Evolutionary conservation across 2,888 invertebrate genomes (phyloP).

Genomic region (Cryptophagus acutangulus): DNA sequence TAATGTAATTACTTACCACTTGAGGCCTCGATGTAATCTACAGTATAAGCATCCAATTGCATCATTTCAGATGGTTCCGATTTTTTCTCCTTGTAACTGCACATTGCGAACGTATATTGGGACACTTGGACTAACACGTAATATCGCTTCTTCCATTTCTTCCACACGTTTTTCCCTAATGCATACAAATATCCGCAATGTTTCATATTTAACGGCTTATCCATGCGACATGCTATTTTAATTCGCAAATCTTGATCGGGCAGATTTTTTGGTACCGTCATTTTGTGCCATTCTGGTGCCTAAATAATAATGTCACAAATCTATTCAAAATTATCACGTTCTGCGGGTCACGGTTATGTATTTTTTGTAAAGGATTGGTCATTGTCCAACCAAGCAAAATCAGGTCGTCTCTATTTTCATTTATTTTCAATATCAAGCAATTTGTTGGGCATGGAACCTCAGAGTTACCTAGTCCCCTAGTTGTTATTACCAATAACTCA

Average conservation of each 20-base stretch:
- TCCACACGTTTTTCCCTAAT: conserved; percentile 97
- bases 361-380: too few species aligned
- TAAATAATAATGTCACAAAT: too few species aligned
- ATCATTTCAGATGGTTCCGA: conserved; percentile 99
- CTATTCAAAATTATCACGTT: too few species aligned
- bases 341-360: too few species aligned
- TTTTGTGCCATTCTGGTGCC: conserved; percentile 97
- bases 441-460: too few species aligned
- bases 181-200: conserved; percentile 92
- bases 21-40: conserved; percentile 96
- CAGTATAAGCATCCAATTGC: conserved; percentile 98
- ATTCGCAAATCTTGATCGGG: conserved; percentile 95
- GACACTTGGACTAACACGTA: conserved; percentile 98
- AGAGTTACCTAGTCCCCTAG: too few species aligned
- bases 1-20: conserved; percentile 63
- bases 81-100: conserved; percentile 98
- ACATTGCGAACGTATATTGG: conserved; percentile 99
- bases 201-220: conserved; percentile 98
- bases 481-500: too few species aligned
- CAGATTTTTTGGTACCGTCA: conserved; percentile 91
- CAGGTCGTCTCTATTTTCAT: too few species aligned
- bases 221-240: conserved; percentile 97
- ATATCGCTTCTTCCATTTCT: conserved; percentile 98
- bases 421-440: too few species aligned
- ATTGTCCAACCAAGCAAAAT: too few species aligned